Conservation (phyloP, 1,140 invertebrate species). For the Atta texana region DNA sequence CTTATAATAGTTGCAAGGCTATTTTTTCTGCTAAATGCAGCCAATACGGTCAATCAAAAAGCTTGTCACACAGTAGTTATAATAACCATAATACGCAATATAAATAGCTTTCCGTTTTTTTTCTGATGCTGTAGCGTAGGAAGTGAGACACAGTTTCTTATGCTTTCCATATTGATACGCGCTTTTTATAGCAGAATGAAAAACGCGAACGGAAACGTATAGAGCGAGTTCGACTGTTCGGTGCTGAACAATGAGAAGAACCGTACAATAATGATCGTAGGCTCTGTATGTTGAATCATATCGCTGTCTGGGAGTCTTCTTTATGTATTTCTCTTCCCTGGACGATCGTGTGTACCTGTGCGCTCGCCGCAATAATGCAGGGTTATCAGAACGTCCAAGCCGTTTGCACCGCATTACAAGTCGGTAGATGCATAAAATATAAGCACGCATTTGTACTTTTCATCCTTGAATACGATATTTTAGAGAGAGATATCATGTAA, state of each 20-base stretch:
- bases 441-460: slow-evolving; percentile 26
- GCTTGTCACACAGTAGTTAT: background rate
- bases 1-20: too few species aligned
- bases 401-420: slow-evolving; percentile 58
- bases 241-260: slow-evolving; percentile 32
- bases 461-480: background rate
- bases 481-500: background rate
- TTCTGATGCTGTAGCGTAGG: background rate
- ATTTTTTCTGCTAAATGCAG: too few species aligned
- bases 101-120: slow-evolving; percentile 13
- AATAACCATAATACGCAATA: slow-evolving; percentile 20
- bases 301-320: slow-evolving; percentile 40
- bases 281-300: slow-evolving; percentile 47
- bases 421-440: slow-evolving; percentile 16
- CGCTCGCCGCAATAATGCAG: slow-evolving; percentile 48
- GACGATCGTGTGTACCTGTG: background rate
- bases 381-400: slow-evolving; percentile 66
- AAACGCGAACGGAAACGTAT: slow-evolving; percentile 31
- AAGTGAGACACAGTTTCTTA: slow-evolving; percentile 12
- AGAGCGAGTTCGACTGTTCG: slow-evolving; percentile 30
- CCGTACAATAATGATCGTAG: slow-evolving; percentile 39
- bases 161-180: slow-evolving; percentile 3
- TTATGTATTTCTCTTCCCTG: slow-evolving; percentile 18
- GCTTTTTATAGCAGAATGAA: slow-evolving; percentile 24
- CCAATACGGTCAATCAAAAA: background rate